Conservation (phyloP, 2,888 invertebrate species). For the Rhorus exstirpatorius region DNA sequence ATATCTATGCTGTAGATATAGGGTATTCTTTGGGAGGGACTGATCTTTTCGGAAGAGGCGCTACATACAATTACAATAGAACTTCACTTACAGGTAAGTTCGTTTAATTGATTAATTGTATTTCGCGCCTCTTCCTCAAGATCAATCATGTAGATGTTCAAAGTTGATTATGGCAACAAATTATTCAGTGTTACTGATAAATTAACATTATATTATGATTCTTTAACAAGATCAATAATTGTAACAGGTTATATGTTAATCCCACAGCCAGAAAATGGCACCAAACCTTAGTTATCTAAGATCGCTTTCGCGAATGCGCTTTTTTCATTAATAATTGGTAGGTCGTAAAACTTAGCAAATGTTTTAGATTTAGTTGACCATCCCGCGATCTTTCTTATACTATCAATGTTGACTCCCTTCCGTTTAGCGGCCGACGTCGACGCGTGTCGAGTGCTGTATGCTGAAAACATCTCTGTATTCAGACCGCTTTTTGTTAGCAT, state of each 20-base stretch:
- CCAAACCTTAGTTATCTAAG: slow-evolving; percentile 39
- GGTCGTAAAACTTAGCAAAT: no score
- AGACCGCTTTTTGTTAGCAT: no score
- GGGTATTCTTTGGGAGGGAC: not conserved
- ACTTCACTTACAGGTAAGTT: not conserved
- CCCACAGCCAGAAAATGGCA: slow-evolving; percentile 28
- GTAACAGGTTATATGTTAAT: slow-evolving; percentile 17
- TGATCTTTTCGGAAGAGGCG: not conserved
- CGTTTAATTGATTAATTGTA: slow-evolving; percentile 6
- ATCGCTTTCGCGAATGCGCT: no score
- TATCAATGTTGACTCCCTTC: no score
- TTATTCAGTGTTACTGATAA: no score
- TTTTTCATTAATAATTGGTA: no score
- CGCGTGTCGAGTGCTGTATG: no score
- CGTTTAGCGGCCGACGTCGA: no score
- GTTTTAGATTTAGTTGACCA: no score
- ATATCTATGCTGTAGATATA: no score
- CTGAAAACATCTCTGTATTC: no score
- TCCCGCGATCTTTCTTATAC: no score
- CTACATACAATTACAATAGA: not conserved
- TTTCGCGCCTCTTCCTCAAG: slow-evolving; percentile 26
- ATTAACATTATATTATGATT: slow-evolving; percentile 15
- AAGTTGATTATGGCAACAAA: slow-evolving; percentile 16
- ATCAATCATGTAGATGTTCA: slow-evolving; percentile 27
- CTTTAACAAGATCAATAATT: slow-evolving; percentile 28